Percentiles rank a stretch among this genome's conserved stretches.
Conservation (phyloP, 2,888 invertebrate species). For the Pseudococcus viburni region DNA sequence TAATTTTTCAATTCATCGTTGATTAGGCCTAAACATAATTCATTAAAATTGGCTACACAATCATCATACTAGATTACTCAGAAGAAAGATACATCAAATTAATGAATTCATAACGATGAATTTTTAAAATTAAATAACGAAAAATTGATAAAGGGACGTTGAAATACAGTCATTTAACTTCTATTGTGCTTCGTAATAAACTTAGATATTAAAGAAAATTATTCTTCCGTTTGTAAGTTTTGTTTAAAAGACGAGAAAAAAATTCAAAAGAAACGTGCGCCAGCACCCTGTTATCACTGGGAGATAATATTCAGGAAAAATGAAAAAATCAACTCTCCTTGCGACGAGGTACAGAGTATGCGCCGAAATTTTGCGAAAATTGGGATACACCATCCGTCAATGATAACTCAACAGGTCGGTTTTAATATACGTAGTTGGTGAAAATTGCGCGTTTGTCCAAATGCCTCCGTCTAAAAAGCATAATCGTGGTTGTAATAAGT, state of each 20-base stretch:
- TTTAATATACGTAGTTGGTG: slow-evolving; percentile 70
- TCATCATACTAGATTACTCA: neutral
- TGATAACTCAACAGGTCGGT: slow-evolving; percentile 74
- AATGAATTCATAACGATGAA: neutral
- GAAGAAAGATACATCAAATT: neutral
- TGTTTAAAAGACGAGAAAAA: neutral
- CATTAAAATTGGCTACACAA: neutral
- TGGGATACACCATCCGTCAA: slow-evolving; percentile 67
- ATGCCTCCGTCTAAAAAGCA: slow-evolving; percentile 71
- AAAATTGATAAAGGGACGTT: no score
- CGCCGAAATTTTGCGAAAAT: slow-evolving; percentile 17
- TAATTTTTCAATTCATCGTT: neutral
- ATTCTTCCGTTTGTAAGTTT: neutral
- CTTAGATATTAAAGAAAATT: neutral
- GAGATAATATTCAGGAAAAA: neutral
- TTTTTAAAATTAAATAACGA: no score
- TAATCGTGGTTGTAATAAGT: slow-evolving; percentile 58
- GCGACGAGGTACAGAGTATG: neutral
- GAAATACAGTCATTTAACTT: no score
- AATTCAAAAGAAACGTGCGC: neutral
- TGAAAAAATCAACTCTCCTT: neutral
- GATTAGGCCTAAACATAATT: neutral
- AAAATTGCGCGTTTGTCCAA: slow-evolving; percentile 68
- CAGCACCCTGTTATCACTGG: neutral
- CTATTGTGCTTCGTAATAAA: neutral